A percentile compares a stretch with the other conserved stretches of the same genome.
Evolutionary conservation across 2,113 vertebrate genomes (phyloP).

Genomic region (Rafetus swinhoei): DNA sequence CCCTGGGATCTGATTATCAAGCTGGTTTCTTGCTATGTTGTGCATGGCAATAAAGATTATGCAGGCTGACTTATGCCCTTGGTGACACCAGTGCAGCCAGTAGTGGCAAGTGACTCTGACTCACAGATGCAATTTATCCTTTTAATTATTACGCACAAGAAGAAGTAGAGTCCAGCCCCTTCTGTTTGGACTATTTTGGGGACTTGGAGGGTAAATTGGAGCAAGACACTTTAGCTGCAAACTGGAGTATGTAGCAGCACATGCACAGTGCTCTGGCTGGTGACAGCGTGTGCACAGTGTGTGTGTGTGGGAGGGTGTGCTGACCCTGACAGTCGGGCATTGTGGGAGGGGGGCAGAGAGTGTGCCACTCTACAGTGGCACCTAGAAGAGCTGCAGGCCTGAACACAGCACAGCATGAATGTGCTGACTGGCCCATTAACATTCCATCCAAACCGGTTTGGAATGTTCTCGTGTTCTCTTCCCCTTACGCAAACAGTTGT

Average conservation of each 20-base stretch:
- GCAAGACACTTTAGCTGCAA: rapidly evolving
- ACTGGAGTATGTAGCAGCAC: not conserved
- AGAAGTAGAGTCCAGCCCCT: not conserved
- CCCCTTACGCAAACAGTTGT: not conserved
- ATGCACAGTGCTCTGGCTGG: rapidly evolving
- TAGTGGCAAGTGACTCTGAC: not conserved
- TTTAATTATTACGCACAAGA: rapidly evolving
- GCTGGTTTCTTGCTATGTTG: not conserved
- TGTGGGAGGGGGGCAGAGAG: not conserved
- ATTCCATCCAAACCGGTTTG: slow-evolving; percentile 20
- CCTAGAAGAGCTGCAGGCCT: rapidly evolving
- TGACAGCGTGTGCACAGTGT: not conserved
- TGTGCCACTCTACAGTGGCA: rapidly evolving
- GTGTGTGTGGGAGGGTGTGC: too few species aligned
- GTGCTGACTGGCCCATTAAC: not conserved
- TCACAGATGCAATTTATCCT: not conserved
- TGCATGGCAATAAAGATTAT: not conserved
- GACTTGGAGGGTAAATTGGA: not conserved
- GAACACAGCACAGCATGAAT: not conserved
- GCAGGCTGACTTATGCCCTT: not conserved
- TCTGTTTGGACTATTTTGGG: not conserved
- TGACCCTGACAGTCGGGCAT: not conserved
- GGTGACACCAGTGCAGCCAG: not conserved
- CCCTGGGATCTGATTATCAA: not conserved
- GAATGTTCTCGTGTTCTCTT: not conserved